phyloP scores from a whole-genome alignment of 2,888 invertebrate species.

The Halictus ligatus region DNA sequence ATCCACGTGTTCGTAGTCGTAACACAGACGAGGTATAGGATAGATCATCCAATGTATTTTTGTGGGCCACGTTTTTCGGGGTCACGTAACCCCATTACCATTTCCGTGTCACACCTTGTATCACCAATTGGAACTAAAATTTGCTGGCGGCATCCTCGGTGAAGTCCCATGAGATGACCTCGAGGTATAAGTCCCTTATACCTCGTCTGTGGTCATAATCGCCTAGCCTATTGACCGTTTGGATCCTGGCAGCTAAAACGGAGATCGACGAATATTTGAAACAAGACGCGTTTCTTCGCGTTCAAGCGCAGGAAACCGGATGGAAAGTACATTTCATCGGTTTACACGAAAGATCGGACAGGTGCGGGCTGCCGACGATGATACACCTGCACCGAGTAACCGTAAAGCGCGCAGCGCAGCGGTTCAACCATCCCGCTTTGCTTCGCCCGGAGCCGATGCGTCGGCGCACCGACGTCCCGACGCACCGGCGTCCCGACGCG shows the following conservation, averaged over 20 bases:
- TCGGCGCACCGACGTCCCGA: too few relatives aligned
- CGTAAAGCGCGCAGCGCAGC: slow-evolving; percentile 25
- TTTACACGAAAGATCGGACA: slow-evolving; percentile 40
- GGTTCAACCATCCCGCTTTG: slow-evolving; percentile 19
- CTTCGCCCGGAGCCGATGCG: background rate
- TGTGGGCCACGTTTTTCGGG: too few relatives aligned
- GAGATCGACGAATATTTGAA: background rate
- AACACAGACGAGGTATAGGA: too few relatives aligned
- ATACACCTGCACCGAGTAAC: slow-evolving; percentile 52
- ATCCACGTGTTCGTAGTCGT: slow-evolving; percentile 21
- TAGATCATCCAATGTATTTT: too few relatives aligned
- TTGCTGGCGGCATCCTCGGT: too few relatives aligned
- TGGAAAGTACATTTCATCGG: slow-evolving; percentile 43
- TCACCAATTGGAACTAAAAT: too few relatives aligned
- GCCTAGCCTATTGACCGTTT: background rate
- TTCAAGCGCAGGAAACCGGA: background rate
- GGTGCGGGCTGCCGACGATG: slow-evolving; percentile 29
- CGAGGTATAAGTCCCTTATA: too few relatives aligned
- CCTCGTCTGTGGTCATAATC: background rate
- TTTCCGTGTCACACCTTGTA: too few relatives aligned
- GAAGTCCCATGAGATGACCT: too few relatives aligned
- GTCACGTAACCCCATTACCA: too few relatives aligned
- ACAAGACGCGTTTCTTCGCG: slow-evolving; percentile 12
- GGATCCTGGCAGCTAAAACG: background rate
- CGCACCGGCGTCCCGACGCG: background rate